Evolutionary conservation across 2,797 vertebrate species (phyloP), one percentile per base, ranked within the genome.

Genomic region (Thalassophryne amazonica): DNA sequence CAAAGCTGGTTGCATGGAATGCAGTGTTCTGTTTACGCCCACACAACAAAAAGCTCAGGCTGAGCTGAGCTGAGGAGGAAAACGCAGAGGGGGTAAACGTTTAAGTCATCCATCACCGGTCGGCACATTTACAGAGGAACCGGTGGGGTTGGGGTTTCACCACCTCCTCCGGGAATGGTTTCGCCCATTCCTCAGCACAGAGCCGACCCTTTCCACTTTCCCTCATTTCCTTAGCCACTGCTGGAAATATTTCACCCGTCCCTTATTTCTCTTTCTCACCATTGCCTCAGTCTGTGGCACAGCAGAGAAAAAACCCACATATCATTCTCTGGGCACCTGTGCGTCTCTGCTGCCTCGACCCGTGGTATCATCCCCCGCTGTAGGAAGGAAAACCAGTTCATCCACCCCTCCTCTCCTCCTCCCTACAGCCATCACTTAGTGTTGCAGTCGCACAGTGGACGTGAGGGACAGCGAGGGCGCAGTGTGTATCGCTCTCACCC

Each of bases 181-280:
- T 68, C 60, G 73, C 81, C 78, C 78, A 80, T 86, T 83, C 72
- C 75, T 84, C 83, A 81, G 58, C 38, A 68, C 57, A 42, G 60
- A 65, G 59, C 43, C 55, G 59, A 60, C 60, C 63, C 46, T 68
- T 76, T 80, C 60, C 73, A 83, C 72, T 76, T 74, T 74, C 45
- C 57, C 73, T 73, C 62, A 80, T 82, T 83, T 84, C 73, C 80
- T 74, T 48, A 61, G 69, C 78, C 69, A 69, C 74, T 77, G 69
- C 76, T 79, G 76, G 64, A 81, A 78, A 86, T 87, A 86, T 84
- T 87, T 87, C 83, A 86, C 76, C 78, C 84, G 73, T 82, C 67
- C 52, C 24, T 70, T 73, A 66, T 45, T 36, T 38, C 33, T 15
- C 42, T 62, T 39, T 57, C 57, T 50, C 60, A 35, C 48, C 63